Percentiles rank a stretch among this genome's conserved stretches.
phyloP scores from a whole-genome alignment of 2,113 vertebrate species.

The Callipepla squamata region DNA sequence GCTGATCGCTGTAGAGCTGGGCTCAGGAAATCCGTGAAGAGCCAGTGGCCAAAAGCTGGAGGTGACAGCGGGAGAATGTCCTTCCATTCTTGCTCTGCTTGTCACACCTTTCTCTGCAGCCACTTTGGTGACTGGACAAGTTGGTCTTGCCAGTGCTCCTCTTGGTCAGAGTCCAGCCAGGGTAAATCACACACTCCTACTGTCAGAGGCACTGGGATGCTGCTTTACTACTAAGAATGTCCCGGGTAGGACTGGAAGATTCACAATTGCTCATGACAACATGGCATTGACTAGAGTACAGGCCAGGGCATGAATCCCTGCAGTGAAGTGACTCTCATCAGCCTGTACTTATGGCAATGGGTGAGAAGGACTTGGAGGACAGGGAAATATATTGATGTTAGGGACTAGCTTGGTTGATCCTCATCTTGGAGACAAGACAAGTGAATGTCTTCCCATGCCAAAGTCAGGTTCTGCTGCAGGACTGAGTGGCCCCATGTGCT shows the following conservation, averaged over 20 bases:
- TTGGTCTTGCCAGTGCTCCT: background rate
- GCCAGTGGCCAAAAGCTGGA: background rate
- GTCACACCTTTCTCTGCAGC: background rate
- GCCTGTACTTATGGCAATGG: background rate
- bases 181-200: background rate
- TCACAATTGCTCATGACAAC: background rate
- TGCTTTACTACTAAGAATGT: background rate
- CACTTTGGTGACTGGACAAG: background rate
- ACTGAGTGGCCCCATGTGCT: background rate
- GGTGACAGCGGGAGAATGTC: background rate
- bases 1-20: background rate
- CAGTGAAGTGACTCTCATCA: background rate
- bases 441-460: background rate
- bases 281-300: background rate
- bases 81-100: background rate
- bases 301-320: background rate
- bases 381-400: background rate
- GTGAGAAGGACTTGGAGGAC: background rate
- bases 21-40: background rate
- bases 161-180: background rate
- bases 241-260: background rate
- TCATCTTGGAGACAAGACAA: background rate
- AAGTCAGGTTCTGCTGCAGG: background rate
- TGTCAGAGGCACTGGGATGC: rapidly evolving
- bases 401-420: background rate